Conservation (phyloP, 2,888 invertebrate species). For the Nowickia ferox region DNA sequence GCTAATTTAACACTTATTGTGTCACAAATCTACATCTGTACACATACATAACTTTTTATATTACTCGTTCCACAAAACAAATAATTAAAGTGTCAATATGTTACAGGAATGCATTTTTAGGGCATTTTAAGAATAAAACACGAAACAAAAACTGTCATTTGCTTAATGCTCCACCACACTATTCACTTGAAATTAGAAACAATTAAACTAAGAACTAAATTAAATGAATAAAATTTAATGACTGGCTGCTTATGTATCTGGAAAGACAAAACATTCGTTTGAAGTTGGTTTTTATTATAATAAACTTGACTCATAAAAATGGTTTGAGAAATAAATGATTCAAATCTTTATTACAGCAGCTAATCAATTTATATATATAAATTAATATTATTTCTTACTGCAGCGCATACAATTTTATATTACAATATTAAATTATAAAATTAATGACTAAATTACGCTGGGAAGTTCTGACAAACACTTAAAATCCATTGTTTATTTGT, state of each 20-base stretch:
- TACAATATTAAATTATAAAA: slow-evolving; percentile 2
- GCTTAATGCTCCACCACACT: neutral
- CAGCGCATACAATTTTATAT: slow-evolving; percentile 26
- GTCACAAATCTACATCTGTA: slow-evolving; percentile 16
- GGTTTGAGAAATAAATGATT: slow-evolving; percentile 24
- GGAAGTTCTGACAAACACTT: slow-evolving; percentile 14
- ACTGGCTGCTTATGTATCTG: slow-evolving; percentile 1
- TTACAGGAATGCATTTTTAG: slow-evolving; percentile 63
- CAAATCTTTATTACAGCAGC: slow-evolving; percentile 55
- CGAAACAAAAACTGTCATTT: slow-evolving; percentile 46
- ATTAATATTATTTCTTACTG: slow-evolving; percentile 25
- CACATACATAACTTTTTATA: neutral
- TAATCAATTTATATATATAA: slow-evolving; percentile 50
- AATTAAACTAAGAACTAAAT: slow-evolving; percentile 16
- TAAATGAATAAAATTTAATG: neutral
- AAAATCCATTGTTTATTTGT: slow-evolving; percentile 30
- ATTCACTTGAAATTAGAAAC: neutral
- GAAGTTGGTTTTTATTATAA: slow-evolving; percentile 17
- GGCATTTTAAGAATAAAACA: slow-evolving; percentile 50
- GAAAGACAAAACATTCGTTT: neutral
- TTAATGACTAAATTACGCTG: slow-evolving; percentile 1
- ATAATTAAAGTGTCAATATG: slow-evolving; percentile 68
- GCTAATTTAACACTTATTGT: slow-evolving; percentile 52
- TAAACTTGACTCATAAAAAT: slow-evolving; percentile 34
- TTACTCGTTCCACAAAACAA: slow-evolving; percentile 51